Conservation (phyloP, 2,113 vertebrate species). For the Chloropsis cyanopogon region DNA sequence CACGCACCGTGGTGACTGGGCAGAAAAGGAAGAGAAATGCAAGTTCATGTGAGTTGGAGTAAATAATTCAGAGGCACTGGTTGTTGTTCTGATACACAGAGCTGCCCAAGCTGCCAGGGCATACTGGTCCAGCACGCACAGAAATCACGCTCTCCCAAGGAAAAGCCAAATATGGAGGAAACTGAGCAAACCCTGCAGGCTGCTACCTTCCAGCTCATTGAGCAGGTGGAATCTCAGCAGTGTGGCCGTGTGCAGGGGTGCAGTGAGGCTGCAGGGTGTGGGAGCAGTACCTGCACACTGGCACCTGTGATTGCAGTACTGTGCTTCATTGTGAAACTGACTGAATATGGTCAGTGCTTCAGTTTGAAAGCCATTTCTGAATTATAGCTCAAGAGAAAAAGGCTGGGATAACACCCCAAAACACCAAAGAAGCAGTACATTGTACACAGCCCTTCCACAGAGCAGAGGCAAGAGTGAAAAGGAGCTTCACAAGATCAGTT, state of each 20-base stretch:
- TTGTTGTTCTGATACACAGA: neutral
- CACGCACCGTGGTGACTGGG: neutral
- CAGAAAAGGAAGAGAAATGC: neutral
- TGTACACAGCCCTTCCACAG: neutral
- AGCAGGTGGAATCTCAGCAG: neutral
- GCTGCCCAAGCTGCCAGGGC: neutral
- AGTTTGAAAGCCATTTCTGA: neutral
- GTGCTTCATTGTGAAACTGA: neutral
- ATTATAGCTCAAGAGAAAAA: neutral
- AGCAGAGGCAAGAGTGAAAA: neutral
- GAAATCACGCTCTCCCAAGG: neutral
- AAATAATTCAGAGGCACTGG: slow-evolving; percentile 44
- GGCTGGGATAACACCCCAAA: fast-evolving
- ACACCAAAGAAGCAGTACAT: neutral
- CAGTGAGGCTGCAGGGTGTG: neutral
- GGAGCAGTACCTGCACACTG: neutral
- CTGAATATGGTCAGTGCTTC: neutral
- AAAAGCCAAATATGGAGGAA: neutral
- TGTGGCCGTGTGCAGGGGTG: neutral
- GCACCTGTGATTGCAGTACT: neutral
- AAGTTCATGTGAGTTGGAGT: slow-evolving; percentile 41
- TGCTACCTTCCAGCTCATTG: neutral
- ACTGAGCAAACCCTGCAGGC: neutral
- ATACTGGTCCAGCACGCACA: neutral
- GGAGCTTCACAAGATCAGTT: neutral